Conservation (phyloP, 2,113 vertebrate species). For the Rhea americana region DNA sequence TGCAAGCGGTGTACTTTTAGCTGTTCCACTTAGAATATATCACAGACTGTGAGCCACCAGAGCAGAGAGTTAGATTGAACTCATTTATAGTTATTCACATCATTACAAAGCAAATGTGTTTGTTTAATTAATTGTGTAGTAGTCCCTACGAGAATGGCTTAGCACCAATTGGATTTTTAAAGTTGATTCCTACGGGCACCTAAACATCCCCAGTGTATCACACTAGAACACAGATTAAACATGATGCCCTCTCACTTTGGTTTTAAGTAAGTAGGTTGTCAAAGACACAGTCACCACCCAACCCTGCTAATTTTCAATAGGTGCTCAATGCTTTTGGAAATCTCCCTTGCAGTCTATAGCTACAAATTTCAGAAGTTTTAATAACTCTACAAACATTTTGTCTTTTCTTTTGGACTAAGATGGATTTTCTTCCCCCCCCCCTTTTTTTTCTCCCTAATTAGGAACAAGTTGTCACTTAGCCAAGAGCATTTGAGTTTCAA, state of each 20-base stretch:
- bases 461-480: neutral
- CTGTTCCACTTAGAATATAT: neutral
- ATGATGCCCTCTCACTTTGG: neutral
- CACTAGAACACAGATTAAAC: neutral
- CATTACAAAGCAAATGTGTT: neutral
- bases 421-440: neutral
- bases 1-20: neutral
- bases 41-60: neutral
- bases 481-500: conserved; percentile 67
- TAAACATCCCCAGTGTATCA: neutral
- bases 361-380: neutral
- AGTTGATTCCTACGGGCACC: neutral
- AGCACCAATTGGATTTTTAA: neutral
- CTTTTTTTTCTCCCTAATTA: neutral
- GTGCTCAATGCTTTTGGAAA: neutral
- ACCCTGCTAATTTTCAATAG: neutral
- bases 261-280: neutral
- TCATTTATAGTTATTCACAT: neutral
- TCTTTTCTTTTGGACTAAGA: neutral
- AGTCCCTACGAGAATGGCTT: neutral
- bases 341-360: neutral
- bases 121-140: neutral
- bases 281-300: neutral
- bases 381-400: neutral
- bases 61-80: neutral